A percentile compares a stretch with the other conserved stretches of the same genome.
These are phyloP conservation scores for Hypercompe scribonia DNA, from an alignment of 2,888 invertebrate species.

Conservation along the genomic window DNA sequence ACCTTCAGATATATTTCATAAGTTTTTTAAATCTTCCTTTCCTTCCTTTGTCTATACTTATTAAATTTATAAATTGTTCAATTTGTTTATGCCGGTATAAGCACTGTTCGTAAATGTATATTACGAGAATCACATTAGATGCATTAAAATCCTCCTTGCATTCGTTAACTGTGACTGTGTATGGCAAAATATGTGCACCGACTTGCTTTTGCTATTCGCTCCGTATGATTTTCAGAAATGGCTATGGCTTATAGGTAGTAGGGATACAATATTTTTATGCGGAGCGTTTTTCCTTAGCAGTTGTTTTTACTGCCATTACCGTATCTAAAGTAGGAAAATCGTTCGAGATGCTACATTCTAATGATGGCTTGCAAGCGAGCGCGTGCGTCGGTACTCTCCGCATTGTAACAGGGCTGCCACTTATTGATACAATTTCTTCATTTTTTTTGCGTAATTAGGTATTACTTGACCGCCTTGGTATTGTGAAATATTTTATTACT, in stretches of 20 bases:
- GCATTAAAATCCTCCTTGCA: constrained; percentile 84
- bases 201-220: constrained; percentile 77
- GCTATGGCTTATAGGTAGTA: constrained; percentile 78
- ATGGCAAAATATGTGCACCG: constrained; percentile 83
- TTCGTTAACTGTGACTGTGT: constrained; percentile 79
- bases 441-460: neutral
- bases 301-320: constrained; percentile 83
- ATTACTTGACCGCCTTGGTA: neutral
- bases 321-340: constrained; percentile 86
- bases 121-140: constrained; percentile 81
- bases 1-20: neutral
- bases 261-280: constrained; percentile 86
- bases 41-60: no score
- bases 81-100: constrained; percentile 63
- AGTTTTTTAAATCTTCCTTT: neutral
- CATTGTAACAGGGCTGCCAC: constrained; percentile 63
- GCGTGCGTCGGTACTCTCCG: constrained; percentile 81
- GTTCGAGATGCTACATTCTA: constrained; percentile 84
- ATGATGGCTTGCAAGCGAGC: constrained; percentile 78
- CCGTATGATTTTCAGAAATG: constrained; percentile 87
- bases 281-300: constrained; percentile 77
- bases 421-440: constrained; percentile 1
- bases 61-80: constrained; percentile 47
- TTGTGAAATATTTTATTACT: neutral
- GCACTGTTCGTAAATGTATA: constrained; percentile 74